Evolutionary conservation across 2,113 vertebrate genomes (phyloP), one percentile per base, ranked within the genome.

Genomic region (Aphyosemion australe): DNA sequence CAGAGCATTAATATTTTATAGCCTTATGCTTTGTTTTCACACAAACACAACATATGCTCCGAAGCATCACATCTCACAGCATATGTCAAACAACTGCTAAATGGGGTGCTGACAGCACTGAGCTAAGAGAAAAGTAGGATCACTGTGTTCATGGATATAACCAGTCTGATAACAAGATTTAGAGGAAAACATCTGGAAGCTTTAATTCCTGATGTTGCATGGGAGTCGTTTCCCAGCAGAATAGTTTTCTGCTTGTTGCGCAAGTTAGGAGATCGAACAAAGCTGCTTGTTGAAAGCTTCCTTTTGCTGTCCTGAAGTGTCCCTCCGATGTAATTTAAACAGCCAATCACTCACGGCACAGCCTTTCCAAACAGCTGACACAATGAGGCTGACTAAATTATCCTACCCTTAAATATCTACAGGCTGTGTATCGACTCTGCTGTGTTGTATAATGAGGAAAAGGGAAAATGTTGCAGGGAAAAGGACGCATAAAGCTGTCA

Each of bases 121-220:
- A 52, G 46, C 20, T 4, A 58, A 45, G 41, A 64, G 48, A 31
- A 8, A 51, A 49, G 54, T 16, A 20, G 51, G 61, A 51, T 65
- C 8, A 18, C 12, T 64, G 21, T 32, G 53, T 46, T 65, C 59
- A 48, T 18, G 21, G 53, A 52, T 63, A 70, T 80, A 80, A 65
- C 61, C 54, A 65, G 21, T 32, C 37, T 18, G 46, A 78, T 65
- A 80, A 67, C 63, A 63, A 62, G 20, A 20, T 16, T 19, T 53
- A n/a, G 31, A 45, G 61, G 50, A 67, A 78, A 84, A 85, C 84
- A 86, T 86, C 82, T 87, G 87, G 80, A 61, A 52, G 47, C 61
- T 51, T 13, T 32, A 53, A 72, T 59, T 51, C 46, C 54, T 31
- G 41, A 49, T 74, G 64, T 76, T 72, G 54, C 66, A 73, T 55